Evolutionary conservation across 2,113 vertebrate species (phyloP), one percentile per base, ranked within the genome.

Genomic region (Oncorhynchus keta): DNA sequence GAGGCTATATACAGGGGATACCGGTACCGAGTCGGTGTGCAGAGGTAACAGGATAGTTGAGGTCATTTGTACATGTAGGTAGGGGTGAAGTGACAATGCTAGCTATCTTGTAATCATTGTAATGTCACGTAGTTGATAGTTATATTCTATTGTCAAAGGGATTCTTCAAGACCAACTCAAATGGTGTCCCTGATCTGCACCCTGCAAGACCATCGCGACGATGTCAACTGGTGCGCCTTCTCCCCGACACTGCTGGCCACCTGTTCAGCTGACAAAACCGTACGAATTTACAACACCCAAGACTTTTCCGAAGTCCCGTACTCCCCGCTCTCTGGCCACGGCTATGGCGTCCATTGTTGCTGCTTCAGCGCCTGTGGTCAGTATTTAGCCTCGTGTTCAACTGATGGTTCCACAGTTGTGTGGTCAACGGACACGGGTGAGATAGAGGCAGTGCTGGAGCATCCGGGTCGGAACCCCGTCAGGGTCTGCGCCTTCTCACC

Each of bases 271-370:
- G 98, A 99, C 85, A 99, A 99, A 91, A 97, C 95, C 0, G 5
- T 99, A 35, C 91, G 95, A 0, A 70, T 99, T 3, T 99, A 97
- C 83, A 92, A 87, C 24, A 74, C 94, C 1, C 76, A 16, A 5
- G 82, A 92, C 84, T 97, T 98, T 3, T 74, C 86, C 0, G 96
- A 99, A 88, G 90, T 95, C 6, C 85, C 95, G 0, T 95, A 95
- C 86, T 99, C 97, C 0, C 98, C 98, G 0, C 57, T 99, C 79
- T 84, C 81, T 1, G 95, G 95, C 0, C 98, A 99, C 13, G 86
- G 95, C 0, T 99, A 99, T 0, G 90, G 94, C 1, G 95, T 99
- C 62, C 98, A 99, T 89, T 98, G 95, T 88, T 99, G 97, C 89
- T 96, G 95, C 87, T 99, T 99, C 89, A 96, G 96, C 2, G 55